Evolutionary conservation across 2,113 vertebrate species (phyloP).

Genomic region (Hippopotamus amphibius): DNA sequence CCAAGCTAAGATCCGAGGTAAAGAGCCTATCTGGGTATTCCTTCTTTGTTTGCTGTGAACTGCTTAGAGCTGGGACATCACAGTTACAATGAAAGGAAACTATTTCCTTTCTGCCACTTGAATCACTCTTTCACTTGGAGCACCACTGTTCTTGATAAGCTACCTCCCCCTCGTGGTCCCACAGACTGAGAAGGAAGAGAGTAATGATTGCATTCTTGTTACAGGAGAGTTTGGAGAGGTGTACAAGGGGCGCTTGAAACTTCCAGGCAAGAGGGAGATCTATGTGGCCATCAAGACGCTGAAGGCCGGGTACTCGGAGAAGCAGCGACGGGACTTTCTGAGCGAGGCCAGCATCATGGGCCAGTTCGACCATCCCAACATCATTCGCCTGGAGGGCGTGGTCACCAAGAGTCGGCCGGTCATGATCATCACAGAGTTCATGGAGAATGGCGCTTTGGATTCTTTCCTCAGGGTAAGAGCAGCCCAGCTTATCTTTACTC

Average conservation of each 20-base stretch:
- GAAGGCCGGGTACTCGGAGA: constrained; percentile 97
- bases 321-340: constrained; percentile 98
- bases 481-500: neutral
- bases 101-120: constrained; percentile 12
- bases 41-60: neutral
- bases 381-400: constrained; percentile 97
- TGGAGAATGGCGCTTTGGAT: constrained; percentile 98
- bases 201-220: constrained; percentile 54
- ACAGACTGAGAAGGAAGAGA: neutral
- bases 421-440: constrained; percentile 99
- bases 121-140: constrained; percentile 42
- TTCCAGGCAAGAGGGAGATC: constrained; percentile 97
- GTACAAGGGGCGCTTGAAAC: constrained; percentile 97
- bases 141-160: neutral
- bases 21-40: neutral
- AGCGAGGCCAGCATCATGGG: constrained; percentile 99
- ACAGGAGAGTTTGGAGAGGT: constrained; percentile 99
- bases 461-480: constrained; percentile 96
- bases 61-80: neutral
- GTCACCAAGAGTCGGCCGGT: constrained; percentile 98
- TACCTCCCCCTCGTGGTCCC: neutral
- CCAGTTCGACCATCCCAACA: constrained; percentile 99
- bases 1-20: neutral
- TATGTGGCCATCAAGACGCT: constrained; percentile 98
- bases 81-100: neutral